Conservation (phyloP, 2,797 vertebrate species). For the Anolis apletophallus region DNA sequence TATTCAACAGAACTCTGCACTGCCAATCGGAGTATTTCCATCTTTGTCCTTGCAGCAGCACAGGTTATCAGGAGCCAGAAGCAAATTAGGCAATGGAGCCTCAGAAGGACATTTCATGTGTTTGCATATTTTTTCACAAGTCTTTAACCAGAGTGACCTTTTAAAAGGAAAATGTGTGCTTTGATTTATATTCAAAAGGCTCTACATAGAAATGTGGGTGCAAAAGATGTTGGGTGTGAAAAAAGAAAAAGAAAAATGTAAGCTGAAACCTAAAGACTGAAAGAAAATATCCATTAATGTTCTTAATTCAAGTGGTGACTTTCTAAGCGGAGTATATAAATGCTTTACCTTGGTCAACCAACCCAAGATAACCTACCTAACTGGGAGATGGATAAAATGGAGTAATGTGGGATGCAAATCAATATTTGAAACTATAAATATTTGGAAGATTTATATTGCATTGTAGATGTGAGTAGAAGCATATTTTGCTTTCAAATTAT, state of each 20-base stretch:
- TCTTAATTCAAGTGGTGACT: neutral
- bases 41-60: neutral
- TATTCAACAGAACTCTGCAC: neutral
- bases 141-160: neutral
- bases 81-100: neutral
- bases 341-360: neutral
- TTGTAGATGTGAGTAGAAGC: no score
- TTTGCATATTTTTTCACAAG: slow-evolving; percentile 21
- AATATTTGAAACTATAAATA: no score
- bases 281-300: neutral
- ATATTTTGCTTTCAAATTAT: no score
- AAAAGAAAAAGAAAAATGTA: neutral
- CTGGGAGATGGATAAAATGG: neutral
- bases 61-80: slow-evolving; percentile 4
- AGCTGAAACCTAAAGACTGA: neutral
- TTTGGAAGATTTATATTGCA: no score
- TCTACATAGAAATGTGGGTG: neutral
- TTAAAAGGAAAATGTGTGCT: neutral
- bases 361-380: neutral
- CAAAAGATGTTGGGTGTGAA: neutral
- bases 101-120: neutral
- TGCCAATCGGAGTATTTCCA: neutral
- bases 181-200: neutral
- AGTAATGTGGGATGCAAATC: neutral
- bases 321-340: neutral